Base-by-base conservation (phyloP, 2,113 vertebrate genomes). In the Sprattus sprattus region DNA sequence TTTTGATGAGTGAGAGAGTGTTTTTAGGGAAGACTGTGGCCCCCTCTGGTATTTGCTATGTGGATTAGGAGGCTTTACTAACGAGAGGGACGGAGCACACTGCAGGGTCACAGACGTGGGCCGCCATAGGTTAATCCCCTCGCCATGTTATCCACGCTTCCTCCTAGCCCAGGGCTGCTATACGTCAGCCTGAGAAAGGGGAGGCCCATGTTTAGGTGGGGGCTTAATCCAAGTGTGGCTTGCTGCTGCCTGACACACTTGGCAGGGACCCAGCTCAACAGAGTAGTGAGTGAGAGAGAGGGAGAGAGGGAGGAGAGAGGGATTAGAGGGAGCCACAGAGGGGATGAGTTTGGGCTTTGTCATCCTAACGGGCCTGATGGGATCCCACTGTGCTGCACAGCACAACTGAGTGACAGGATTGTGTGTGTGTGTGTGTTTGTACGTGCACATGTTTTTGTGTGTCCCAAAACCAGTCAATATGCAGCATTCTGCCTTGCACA, bases 221-320 rank as follows among this genome's bases (percentile, higher is more conserved):
- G 71, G 71, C 10, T 78, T 78, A 78, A 78, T 78, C 28, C 71
- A 78, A 78, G 71, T 32, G 71, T 78, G 71, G 71, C 71, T 78
- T 78, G 81, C 67, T 78, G 75, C 82, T 82, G 87, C 87, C 81
- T 88, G 87, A 85, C 87, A 88, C 87, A 88, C 81, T 88, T 88
- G 87, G 87, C 82, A n/a, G 20, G 22, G 3, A n/a, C 22, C 87
- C 87, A 81, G 67, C 71, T 39, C 71, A 52, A 25, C 64, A 22
- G 7, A 54, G 64, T 52, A 39, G 81, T 82, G 25, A 57, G 84
- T 15, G 54, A 39, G 46, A 11, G 20, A 20, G 67, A n/a, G 16
- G 18, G 50, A 32, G 64, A 32, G 71, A 71, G 6, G 25, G 64
- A 71, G 25, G 82, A 82, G 52, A 15, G 82, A 85, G 87, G 81